Evolutionary conservation across 2,888 invertebrate species (phyloP).

Genomic region (Carterocephalus palaemon): DNA sequence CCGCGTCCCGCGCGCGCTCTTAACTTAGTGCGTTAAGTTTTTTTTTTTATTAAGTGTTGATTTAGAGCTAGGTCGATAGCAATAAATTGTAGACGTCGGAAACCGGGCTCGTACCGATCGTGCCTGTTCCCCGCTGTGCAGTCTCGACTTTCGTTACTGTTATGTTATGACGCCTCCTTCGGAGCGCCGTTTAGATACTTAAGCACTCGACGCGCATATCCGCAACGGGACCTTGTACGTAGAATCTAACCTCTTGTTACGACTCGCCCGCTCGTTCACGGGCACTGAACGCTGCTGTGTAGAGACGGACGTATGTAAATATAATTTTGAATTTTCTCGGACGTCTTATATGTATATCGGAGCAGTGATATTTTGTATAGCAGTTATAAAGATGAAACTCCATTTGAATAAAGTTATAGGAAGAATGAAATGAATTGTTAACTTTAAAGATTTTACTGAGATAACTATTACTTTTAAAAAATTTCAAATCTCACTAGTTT

Average conservation of each 20-base stretch:
- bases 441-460: conserved; percentile 31
- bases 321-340: conserved; percentile 53
- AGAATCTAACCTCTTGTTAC: neutral
- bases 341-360: conserved; percentile 61
- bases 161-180: conserved; percentile 27
- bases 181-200: conserved; percentile 35
- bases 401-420: conserved; percentile 32
- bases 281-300: conserved; percentile 57
- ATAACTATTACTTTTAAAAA: conserved; percentile 24
- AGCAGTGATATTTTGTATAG: conserved; percentile 74
- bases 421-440: conserved; percentile 22
- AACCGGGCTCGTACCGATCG: conserved; percentile 54
- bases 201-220: conserved; percentile 37
- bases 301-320: conserved; percentile 58
- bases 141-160: conserved; percentile 15
- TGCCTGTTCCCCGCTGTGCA: conserved; percentile 45
- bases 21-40: conserved; percentile 26
- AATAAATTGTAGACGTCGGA: conserved; percentile 48
- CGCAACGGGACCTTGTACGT: conserved; percentile 15
- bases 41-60: conserved; percentile 60
- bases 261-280: conserved; percentile 37
- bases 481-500: conserved; percentile 30
- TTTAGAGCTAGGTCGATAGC: conserved; percentile 61
- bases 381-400: conserved; percentile 48
- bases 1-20: conserved; percentile 35